Percentiles rank a stretch among this genome's conserved stretches.
Conservation (phyloP, 2,797 vertebrate species). For the Myiothlypis chrysogaster region DNA sequence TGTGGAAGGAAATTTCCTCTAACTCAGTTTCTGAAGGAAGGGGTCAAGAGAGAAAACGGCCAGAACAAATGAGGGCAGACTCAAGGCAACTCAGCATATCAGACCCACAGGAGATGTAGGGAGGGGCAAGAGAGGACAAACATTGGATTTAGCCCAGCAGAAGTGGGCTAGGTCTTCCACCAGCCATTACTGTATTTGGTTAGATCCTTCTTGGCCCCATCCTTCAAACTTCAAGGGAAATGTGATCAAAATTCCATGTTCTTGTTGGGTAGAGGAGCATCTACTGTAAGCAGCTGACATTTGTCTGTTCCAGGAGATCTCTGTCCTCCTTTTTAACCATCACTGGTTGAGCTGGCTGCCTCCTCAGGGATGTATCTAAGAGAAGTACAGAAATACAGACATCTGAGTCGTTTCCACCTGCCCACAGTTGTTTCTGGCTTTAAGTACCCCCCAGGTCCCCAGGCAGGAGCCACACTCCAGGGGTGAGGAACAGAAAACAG, state of each 20-base stretch:
- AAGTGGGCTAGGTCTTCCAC: neutral
- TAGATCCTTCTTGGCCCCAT: neutral
- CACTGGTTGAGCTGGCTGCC: neutral
- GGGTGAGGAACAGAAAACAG: slow-evolving; percentile 25
- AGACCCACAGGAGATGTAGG: neutral
- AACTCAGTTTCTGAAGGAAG: neutral
- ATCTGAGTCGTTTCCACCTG: neutral
- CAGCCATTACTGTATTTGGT: neutral
- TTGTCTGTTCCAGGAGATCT: neutral
- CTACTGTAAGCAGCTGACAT: neutral
- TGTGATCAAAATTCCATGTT: neutral
- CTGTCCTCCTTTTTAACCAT: neutral
- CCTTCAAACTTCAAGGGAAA: neutral
- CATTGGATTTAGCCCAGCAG: neutral
- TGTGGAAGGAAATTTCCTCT: neutral
- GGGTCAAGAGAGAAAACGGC: neutral
- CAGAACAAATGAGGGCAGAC: neutral
- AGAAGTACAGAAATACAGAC: neutral
- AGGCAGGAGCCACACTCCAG: neutral
- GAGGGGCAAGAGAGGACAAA: neutral
- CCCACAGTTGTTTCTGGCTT: neutral
- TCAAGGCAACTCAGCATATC: neutral
- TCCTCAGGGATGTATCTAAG: neutral
- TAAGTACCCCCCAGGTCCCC: neutral
- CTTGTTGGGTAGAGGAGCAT: neutral